These are phyloP conservation scores for Chrysolina americana DNA, from an alignment of 2,888 invertebrate species.

Conservation along the genomic window DNA sequence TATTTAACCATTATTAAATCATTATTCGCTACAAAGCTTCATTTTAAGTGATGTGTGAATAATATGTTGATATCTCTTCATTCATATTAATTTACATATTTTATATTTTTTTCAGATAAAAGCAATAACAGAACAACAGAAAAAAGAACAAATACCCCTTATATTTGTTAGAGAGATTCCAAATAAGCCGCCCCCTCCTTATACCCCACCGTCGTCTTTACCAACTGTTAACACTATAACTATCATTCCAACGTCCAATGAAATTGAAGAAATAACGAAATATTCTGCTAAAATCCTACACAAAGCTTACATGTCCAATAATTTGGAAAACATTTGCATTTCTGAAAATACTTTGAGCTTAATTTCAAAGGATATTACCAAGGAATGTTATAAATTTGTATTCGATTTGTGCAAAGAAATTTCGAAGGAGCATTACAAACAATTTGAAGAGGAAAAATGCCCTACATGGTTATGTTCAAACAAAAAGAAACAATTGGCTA, in stretches of 20 bases:
- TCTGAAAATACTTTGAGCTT: constrained; percentile 61
- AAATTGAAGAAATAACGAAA: constrained; percentile 69
- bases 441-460: constrained; percentile 67
- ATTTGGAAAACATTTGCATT: constrained; percentile 60
- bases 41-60: no score
- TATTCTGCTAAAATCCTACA: constrained; percentile 70
- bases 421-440: constrained; percentile 71
- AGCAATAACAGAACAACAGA: constrained; percentile 71
- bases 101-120: constrained; percentile 71
- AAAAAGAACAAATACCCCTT: constrained; percentile 72
- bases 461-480: constrained; percentile 72
- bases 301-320: constrained; percentile 66
- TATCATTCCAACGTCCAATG: constrained; percentile 70
- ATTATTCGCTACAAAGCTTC: no score
- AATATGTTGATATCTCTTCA: no score
- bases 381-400: constrained; percentile 74
- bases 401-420: constrained; percentile 77
- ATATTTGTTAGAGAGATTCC: constrained; percentile 78
- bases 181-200: constrained; percentile 84
- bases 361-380: constrained; percentile 63
- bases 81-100: neutral
- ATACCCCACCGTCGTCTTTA: constrained; percentile 74
- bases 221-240: constrained; percentile 58
- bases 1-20: no score
- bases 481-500: constrained; percentile 64